These are phyloP conservation scores for Rhipidura dahli DNA, from an alignment of 2,113 vertebrate species.

Conservation along the genomic window DNA sequence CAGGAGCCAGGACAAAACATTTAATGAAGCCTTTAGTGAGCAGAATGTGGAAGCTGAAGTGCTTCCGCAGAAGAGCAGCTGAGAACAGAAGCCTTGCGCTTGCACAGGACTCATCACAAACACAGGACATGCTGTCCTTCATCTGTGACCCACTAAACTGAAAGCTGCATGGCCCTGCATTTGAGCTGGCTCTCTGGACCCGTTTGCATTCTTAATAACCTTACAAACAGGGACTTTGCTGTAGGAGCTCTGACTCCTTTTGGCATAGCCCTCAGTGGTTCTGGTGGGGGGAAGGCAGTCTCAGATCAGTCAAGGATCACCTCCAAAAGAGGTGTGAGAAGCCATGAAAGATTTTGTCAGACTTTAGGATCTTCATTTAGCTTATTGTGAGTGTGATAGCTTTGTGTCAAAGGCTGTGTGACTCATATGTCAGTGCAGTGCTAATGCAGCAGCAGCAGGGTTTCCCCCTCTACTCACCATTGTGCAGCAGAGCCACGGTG, in stretches of 20 bases:
- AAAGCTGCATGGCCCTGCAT: not conserved
- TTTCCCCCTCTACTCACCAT: not conserved
- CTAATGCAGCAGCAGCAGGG: not conserved
- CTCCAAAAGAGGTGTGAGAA: not conserved
- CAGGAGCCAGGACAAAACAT: not conserved
- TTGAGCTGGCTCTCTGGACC: not conserved
- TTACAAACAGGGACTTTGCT: not conserved
- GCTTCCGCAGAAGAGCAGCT: not conserved
- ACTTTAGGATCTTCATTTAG: not conserved
- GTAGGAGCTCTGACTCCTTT: not conserved
- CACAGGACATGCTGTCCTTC: not conserved
- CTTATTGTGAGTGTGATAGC: not conserved
- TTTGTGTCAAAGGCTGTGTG: not conserved
- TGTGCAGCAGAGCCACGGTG: not conserved
- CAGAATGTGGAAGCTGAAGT: not conserved
- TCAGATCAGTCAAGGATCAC: not conserved
- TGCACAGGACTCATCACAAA: not conserved
- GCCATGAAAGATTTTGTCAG: not conserved
- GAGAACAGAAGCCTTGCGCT: not conserved
- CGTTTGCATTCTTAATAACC: not conserved
- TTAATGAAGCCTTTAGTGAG: not conserved
- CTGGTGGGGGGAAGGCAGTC: not conserved
- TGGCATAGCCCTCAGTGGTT: not conserved
- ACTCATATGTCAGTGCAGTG: accelerated
- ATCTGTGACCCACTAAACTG: not conserved